Percentiles rank a stretch among this genome's conserved stretches.
Conservation (phyloP, 2,888 invertebrate species). For the Carcina quercana region DNA sequence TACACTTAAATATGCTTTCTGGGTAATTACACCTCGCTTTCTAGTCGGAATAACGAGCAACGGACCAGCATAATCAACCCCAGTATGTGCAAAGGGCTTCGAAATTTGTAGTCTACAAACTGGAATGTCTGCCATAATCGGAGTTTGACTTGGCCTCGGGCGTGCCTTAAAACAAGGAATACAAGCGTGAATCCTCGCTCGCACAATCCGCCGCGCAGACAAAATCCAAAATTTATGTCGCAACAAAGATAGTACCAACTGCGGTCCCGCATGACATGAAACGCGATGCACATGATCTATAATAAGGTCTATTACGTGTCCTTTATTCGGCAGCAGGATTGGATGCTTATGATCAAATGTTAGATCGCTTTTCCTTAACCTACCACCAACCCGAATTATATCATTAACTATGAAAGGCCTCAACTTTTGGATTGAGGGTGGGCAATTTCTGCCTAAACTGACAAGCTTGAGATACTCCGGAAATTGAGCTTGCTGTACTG, state of each 20-base stretch:
- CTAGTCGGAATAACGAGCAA: conserved; percentile 7
- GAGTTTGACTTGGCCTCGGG: conserved; percentile 1
- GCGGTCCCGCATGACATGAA: conserved; percentile 13
- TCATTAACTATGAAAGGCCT: conserved; percentile 2
- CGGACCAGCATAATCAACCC: conserved; percentile 12
- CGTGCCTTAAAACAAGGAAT: conserved; percentile 1
- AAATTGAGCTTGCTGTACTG: neutral
- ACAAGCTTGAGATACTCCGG: neutral
- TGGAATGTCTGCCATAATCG: conserved; percentile 4
- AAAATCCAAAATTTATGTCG: conserved; percentile 9
- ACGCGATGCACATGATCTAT: conserved; percentile 10
- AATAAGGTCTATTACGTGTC: conserved; percentile 6
- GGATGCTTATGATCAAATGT: conserved; percentile 10
- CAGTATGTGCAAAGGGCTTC: conserved; percentile 12
- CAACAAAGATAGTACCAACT: conserved; percentile 6
- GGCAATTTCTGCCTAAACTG: neutral
- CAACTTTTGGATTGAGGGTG: conserved; percentile 1
- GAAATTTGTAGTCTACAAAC: conserved; percentile 3
- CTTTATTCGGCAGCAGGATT: conserved; percentile 1
- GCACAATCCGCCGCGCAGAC: neutral
- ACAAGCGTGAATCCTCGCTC: neutral
- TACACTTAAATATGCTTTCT: conserved; percentile 10
- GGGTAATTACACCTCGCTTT: conserved; percentile 6
- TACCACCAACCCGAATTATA: conserved; percentile 8
- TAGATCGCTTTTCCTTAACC: conserved; percentile 2